A percentile compares a stretch with the other conserved stretches of the same genome.
phyloP scores from a whole-genome alignment of 1,140 invertebrate genomes.

The Aphelinus atriplicis region DNA sequence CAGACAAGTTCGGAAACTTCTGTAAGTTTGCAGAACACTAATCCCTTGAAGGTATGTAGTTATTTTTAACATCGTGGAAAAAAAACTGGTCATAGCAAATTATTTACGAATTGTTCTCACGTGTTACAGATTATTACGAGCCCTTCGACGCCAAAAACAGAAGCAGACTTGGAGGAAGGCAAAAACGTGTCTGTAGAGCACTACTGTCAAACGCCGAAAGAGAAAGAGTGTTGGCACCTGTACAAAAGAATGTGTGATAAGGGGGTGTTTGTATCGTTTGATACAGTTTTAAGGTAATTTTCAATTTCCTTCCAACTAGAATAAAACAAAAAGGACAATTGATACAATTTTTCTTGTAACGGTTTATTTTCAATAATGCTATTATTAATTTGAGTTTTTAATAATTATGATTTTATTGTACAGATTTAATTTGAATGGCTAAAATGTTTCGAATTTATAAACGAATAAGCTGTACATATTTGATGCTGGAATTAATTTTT shows the following conservation, averaged over 20 bases:
- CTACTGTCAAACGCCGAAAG: constrained; percentile 65
- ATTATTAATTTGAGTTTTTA: no score
- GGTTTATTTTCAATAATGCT: no score
- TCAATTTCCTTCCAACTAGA: no score
- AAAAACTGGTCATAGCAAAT: not conserved
- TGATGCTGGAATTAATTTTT: not conserved
- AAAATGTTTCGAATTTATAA: no score
- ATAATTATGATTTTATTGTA: no score
- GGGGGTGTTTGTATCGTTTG: constrained; percentile 75
- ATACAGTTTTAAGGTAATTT: constrained; percentile 71
- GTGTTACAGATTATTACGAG: constrained; percentile 39
- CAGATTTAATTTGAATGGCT: no score
- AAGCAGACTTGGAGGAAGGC: constrained; percentile 32
- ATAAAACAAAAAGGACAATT: no score
- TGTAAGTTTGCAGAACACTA: not conserved
- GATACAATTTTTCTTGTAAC: no score
- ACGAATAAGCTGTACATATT: no score
- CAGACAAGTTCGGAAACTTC: not conserved
- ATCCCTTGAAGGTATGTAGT: not conserved
- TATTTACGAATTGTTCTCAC: not conserved
- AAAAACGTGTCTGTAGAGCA: constrained; percentile 47
- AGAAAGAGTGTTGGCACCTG: constrained; percentile 76
- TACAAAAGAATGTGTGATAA: constrained; percentile 76
- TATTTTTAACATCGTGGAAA: not conserved
- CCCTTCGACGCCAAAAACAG: constrained; percentile 20